Conservation (phyloP, 1,140 invertebrate genomes). For the Charaxes varanes region DNA sequence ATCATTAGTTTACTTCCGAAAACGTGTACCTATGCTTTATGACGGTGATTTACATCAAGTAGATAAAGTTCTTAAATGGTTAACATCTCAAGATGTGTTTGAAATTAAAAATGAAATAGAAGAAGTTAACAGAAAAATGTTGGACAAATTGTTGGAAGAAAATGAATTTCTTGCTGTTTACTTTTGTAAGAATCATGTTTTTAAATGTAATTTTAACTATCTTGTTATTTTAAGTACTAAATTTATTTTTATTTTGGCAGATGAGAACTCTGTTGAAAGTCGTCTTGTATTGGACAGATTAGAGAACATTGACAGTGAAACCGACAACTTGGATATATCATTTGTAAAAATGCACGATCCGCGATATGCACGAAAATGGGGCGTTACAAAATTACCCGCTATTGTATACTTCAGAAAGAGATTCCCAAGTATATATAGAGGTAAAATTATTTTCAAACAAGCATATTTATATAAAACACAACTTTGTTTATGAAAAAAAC, state of each 20-base stretch:
- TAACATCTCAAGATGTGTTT: conserved; percentile 95
- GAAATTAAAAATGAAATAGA: conserved; percentile 98
- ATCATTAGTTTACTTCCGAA: conserved; percentile 91
- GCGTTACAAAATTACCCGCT: conserved; percentile 93
- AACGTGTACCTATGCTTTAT: conserved; percentile 89
- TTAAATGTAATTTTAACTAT: not conserved
- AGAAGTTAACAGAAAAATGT: conserved; percentile 95
- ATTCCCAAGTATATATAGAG: conserved; percentile 96
- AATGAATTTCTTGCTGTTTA: conserved; percentile 96
- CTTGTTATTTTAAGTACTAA: conserved; percentile 3
- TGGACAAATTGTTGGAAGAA: conserved; percentile 94
- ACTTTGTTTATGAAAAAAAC: not conserved
- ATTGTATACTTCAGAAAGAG: conserved; percentile 95
- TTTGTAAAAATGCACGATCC: conserved; percentile 96
- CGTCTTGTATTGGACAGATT: conserved; percentile 86
- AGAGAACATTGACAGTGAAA: conserved; percentile 94
- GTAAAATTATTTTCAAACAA: conserved; percentile 66
- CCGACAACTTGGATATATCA: conserved; percentile 94
- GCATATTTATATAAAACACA: not conserved
- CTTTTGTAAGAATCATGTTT: conserved; percentile 85
- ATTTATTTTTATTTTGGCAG: conserved; percentile 62
- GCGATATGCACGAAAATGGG: conserved; percentile 94
- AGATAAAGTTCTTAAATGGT: conserved; percentile 89
- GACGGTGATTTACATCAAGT: conserved; percentile 93
- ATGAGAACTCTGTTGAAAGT: conserved; percentile 88